Conservation (phyloP, 2,888 invertebrate species). For the Brachynemurus nebulosus region DNA sequence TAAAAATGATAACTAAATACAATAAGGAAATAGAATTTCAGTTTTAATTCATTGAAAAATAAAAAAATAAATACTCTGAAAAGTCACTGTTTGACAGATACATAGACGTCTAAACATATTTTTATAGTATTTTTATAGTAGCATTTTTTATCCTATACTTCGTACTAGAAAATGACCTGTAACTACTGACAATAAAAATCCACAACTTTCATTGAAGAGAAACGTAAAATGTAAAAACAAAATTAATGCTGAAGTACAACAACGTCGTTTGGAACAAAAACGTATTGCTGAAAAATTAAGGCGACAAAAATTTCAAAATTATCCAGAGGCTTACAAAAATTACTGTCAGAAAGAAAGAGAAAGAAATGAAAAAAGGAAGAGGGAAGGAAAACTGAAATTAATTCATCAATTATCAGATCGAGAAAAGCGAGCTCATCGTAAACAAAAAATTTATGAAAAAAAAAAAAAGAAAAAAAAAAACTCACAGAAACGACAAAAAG, state of each 20-base stretch:
- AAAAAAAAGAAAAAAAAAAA: not conserved
- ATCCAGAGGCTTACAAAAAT: not conserved
- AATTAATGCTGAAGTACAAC: not conserved
- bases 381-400: not conserved
- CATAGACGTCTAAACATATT: no score
- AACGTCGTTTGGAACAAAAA: constrained; percentile 3
- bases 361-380: not conserved
- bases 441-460: not conserved
- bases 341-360: not conserved
- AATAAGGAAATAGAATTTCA: no score
- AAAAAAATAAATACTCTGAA: no score
- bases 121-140: no score
- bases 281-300: constrained; percentile 1
- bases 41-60: no score
- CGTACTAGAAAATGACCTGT: not conserved
- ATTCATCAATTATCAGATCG: constrained; percentile 1
- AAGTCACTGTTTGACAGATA: no score
- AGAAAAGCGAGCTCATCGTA: constrained; percentile 2
- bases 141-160: no score
- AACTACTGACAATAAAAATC: not conserved
- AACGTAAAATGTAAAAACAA: not conserved
- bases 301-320: not conserved
- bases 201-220: not conserved
- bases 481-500: not conserved
- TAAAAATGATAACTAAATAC: no score